Conservation (phyloP, 2,113 vertebrate species). For the Microtus ochrogaster region DNA sequence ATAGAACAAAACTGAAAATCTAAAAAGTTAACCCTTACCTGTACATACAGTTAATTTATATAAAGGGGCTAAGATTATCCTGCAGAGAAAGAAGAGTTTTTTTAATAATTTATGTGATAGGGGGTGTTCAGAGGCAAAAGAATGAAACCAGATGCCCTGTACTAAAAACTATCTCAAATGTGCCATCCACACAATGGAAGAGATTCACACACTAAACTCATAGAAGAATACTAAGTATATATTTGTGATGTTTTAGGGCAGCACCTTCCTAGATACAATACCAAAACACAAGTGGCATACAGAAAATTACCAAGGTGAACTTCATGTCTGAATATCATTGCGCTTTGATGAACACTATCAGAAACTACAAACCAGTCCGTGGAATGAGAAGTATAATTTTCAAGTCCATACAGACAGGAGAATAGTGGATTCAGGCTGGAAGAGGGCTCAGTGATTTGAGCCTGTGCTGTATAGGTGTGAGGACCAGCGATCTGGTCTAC, state of each 20-base stretch:
- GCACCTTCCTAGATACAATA: background rate
- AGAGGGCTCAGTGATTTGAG: too few species aligned
- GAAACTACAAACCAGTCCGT: background rate
- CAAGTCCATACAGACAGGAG: background rate
- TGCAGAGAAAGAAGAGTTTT: background rate
- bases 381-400: background rate
- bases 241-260: background rate
- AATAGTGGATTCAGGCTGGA: background rate
- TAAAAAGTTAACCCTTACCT: background rate
- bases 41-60: background rate
- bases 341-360: background rate
- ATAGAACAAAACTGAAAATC: background rate
- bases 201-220: background rate
- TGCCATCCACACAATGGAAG: background rate
- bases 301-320: background rate
- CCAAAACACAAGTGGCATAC: background rate
- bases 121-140: background rate
- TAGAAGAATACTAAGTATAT: background rate
- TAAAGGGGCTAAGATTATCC: background rate
- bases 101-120: background rate
- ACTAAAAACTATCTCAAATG: background rate
- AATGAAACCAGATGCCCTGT: background rate
- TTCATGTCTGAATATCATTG: background rate
- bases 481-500: background rate
- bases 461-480: background rate